Conservation (phyloP, 2,888 invertebrate species). For the Eupithecia inturbata region DNA sequence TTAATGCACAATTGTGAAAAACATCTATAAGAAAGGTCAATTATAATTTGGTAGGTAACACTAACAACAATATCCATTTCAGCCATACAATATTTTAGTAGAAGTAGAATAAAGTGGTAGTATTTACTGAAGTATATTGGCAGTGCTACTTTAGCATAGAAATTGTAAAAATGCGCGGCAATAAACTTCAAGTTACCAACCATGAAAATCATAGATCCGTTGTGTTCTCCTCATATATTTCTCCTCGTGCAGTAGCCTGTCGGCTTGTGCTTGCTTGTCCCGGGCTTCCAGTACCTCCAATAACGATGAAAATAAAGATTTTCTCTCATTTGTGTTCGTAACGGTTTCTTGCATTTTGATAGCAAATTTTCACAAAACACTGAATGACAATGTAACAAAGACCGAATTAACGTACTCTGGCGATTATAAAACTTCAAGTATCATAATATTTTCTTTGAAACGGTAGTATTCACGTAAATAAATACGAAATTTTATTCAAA, state of each 20-base stretch:
- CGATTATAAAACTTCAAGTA: constrained; percentile 10
- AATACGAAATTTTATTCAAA: constrained; percentile 64
- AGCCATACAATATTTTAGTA: not conserved
- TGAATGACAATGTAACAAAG: constrained; percentile 18
- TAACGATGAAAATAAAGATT: constrained; percentile 76
- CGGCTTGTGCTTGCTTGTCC: constrained; percentile 69
- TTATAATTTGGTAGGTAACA: not conserved
- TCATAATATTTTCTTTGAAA: constrained; percentile 11
- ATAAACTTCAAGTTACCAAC: constrained; percentile 51
- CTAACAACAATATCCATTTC: not conserved
- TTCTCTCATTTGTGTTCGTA: constrained; percentile 74
- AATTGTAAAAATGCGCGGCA: constrained; percentile 28
- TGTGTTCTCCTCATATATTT: constrained; percentile 75
- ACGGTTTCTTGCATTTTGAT: constrained; percentile 81
- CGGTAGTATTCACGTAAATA: constrained; percentile 45
- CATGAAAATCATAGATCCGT: constrained; percentile 78
- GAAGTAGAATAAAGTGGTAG: not conserved
- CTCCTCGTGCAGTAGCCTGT: constrained; percentile 75
- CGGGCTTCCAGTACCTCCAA: constrained; percentile 73
- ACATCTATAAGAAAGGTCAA: no score
- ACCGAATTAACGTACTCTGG: not conserved
- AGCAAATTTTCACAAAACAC: constrained; percentile 44
- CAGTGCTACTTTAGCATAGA: not conserved
- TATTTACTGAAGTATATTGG: not conserved
- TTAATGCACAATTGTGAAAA: no score